These are phyloP conservation scores for Aurelia sp. DNA, from an alignment of 30 jellyfish, hydroid and myxozoan species.

Conservation along the genomic window DNA sequence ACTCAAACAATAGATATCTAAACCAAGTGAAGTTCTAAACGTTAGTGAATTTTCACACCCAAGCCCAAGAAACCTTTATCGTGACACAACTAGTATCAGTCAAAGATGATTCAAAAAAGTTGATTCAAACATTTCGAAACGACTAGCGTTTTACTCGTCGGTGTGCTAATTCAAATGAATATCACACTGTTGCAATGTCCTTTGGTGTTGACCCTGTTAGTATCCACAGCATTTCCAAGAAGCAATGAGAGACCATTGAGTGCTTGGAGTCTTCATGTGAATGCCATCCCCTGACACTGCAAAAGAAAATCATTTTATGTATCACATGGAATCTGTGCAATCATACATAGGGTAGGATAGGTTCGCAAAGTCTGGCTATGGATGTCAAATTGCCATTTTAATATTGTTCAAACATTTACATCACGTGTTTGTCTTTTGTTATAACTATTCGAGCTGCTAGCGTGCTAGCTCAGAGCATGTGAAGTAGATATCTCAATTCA, in stretches of 20 bases:
- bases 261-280: conserved; percentile 60
- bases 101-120: background rate
- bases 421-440: background rate
- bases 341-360: background rate
- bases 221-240: conserved; percentile 84
- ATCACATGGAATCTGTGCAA: background rate
- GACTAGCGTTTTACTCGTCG: conserved; percentile 62
- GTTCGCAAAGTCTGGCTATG: too few relatives aligned
- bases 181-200: too few relatives aligned
- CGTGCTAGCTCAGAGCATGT: too few relatives aligned
- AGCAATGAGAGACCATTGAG: conserved; percentile 66
- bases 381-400: too few relatives aligned
- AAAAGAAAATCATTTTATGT: background rate
- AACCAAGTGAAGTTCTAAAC: too few relatives aligned
- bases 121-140: conserved; percentile 13
- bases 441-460: background rate
- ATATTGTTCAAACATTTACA: too few relatives aligned
- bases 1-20: too few relatives aligned
- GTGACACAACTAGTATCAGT: too few relatives aligned
- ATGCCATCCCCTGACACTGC: conserved; percentile 82
- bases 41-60: too few relatives aligned
- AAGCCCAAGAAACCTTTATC: too few relatives aligned
- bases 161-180: too few relatives aligned
- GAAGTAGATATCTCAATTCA: too few relatives aligned
- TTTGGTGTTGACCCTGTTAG: background rate